Evolutionary conservation across 2,888 invertebrate genomes (phyloP).

Genomic region (Trachelus tabidus): DNA sequence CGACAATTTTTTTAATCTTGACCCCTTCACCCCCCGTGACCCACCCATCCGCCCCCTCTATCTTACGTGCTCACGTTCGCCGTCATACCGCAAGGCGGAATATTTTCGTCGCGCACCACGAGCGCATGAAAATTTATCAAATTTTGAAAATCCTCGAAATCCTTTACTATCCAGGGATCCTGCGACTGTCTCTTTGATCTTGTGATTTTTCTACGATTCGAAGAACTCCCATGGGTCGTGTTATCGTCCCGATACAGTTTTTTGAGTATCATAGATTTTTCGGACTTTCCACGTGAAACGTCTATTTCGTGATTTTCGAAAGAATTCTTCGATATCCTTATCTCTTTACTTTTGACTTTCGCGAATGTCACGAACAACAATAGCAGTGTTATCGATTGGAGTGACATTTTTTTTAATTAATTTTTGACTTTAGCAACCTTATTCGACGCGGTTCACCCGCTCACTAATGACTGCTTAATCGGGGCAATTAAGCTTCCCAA

Average conservation of each 20-base stretch:
- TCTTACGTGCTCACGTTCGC: conserved; percentile 38
- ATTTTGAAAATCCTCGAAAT: conserved; percentile 20
- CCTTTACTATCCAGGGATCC: conserved; percentile 27
- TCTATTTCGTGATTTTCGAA: neutral
- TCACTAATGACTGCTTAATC: conserved; percentile 27
- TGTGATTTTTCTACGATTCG: neutral
- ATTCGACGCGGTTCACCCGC: neutral
- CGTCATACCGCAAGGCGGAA: conserved; percentile 32
- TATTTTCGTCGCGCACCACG: conserved; percentile 40
- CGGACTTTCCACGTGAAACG: neutral
- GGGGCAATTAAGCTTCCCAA: conserved; percentile 18
- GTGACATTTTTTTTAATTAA: neutral
- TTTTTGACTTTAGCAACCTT: neutral
- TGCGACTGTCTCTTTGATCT: neutral
- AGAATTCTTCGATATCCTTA: neutral
- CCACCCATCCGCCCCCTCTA: neutral
- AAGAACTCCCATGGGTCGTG: neutral
- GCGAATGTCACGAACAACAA: conserved; percentile 1
- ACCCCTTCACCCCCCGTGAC: neutral
- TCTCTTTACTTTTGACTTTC: conserved; percentile 3
- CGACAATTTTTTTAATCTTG: neutral
- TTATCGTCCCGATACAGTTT: neutral
- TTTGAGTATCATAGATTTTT: neutral
- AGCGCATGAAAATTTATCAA: conserved; percentile 40
- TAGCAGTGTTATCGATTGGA: conserved; percentile 18